Base-by-base conservation (phyloP, 1,140 invertebrate species). In the Bilobella aurantiaca region DNA sequence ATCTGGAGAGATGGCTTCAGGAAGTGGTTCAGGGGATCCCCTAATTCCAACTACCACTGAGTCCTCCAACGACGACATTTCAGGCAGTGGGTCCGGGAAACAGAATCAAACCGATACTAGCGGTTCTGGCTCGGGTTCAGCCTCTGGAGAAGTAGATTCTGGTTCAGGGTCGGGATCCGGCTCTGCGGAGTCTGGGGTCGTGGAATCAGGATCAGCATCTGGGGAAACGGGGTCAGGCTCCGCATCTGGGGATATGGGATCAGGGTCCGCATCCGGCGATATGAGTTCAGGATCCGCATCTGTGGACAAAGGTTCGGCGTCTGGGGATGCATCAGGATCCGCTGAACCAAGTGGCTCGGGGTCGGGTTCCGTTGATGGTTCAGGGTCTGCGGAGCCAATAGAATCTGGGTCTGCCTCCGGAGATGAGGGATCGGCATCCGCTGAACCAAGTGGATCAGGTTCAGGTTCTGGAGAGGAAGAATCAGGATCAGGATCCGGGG, bases 31-130 rank as follows among this genome's bases (percentile, higher is more conserved):
- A n/a, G n/a, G n/a, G n/a, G n/a, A n/a, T n/a, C n/a, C n/a, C n/a
- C n/a, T n/a, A n/a, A n/a, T n/a, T n/a, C n/a, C n/a, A n/a, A n/a
- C n/a, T n/a, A 30, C 47, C 0, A 49, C 18, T 46, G 1, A 3
- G 1, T n/a, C 12, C 47, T 21, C 1, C 28, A 23, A 25, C 23
- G 12, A 1, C 61, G 49, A 30, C 1, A 58, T 25, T 14, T 0
- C 29, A 1, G 28, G 27, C 12, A 31, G n/a, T 1, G 25, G 29
- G 30, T 57, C 27, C 25, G 60, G 34, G 5, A 31, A 25, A 56
- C 46, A 16, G 21, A 46, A 27, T 1, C 59, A 27, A 28, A 67
- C 73, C 3, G 74, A 74, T 37, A 57, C 30, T 27, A 46, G 1
- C 42, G 65, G 53, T n/a, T 56, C 25, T 49, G 64, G 53, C 18